Percentiles rank a stretch among this genome's conserved stretches.
Evolutionary conservation across 1,140 invertebrate species (phyloP).

Genomic region (Pogonus chalceus): DNA sequence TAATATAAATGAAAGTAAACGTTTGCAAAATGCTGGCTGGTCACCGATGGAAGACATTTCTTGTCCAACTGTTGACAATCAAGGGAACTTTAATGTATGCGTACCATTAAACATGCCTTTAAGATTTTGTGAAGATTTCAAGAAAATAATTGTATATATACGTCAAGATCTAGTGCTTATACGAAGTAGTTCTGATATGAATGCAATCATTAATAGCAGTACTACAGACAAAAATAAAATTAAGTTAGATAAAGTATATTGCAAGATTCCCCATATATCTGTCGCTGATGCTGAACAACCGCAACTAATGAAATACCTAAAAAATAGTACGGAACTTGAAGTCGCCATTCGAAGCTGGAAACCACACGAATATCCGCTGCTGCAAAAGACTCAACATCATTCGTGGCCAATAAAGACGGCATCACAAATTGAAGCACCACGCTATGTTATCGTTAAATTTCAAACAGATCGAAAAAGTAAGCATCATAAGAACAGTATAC

Average conservation of each 20-base stretch:
- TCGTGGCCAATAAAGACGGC: conserved; percentile 22
- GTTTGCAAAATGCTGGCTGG: conserved; percentile 14
- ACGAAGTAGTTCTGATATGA: conserved; percentile 4
- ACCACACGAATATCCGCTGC: conserved; percentile 24
- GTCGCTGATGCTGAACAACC: conserved; percentile 11
- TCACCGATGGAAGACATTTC: not conserved
- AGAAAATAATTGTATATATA: conserved; percentile 10
- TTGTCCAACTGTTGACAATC: not conserved
- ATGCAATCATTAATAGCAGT: not conserved
- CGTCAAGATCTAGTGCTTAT: conserved; percentile 9
- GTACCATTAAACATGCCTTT: conserved; percentile 7
- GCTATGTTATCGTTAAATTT: conserved; percentile 16
- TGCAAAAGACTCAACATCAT: conserved; percentile 16
- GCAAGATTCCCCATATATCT: conserved; percentile 3
- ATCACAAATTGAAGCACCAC: conserved; percentile 14
- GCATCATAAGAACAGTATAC: not conserved
- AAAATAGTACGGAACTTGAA: conserved; percentile 15
- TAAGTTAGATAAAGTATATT: conserved; percentile 9
- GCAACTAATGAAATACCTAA: not conserved
- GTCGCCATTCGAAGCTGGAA: conserved; percentile 26
- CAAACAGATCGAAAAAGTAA: conserved; percentile 15
- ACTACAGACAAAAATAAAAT: not conserved
- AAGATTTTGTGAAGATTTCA: conserved; percentile 9
- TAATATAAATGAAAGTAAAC: not conserved
- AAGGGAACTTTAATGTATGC: conserved; percentile 8